These are phyloP conservation scores for Gnatocerus cornutus DNA, from an alignment of 2,888 invertebrate genomes.

Conservation along the genomic window DNA sequence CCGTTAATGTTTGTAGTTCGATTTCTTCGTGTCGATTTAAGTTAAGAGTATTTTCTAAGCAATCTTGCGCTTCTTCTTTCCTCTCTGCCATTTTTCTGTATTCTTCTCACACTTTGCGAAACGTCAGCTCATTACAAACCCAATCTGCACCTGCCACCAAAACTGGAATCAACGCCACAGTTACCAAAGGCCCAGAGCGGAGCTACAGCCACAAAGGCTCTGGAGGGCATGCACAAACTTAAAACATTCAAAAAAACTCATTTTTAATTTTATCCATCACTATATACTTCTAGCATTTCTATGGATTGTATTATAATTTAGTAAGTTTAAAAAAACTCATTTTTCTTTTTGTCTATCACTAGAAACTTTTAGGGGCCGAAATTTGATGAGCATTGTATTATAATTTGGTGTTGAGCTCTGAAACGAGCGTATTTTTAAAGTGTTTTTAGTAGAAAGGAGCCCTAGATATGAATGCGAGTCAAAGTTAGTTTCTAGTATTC, in stretches of 20 bases:
- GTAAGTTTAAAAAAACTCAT: no score
- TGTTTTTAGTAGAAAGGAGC: background rate
- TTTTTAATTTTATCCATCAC: no score
- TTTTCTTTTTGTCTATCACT: no score
- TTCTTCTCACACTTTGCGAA: constrained; percentile 46
- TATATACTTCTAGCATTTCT: no score
- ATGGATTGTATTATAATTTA: no score
- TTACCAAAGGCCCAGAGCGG: no score
- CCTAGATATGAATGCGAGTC: background rate
- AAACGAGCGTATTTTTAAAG: no score
- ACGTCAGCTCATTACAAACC: constrained; percentile 67
- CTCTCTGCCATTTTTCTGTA: constrained; percentile 65
- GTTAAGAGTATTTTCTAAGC: constrained; percentile 68
- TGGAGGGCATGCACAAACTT: background rate
- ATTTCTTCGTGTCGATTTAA: constrained; percentile 70
- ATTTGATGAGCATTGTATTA: no score
- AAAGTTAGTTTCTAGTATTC: background rate
- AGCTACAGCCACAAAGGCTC: background rate
- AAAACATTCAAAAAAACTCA: no score
- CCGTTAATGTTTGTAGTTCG: constrained; percentile 68
- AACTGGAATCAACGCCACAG: constrained; percentile 23
- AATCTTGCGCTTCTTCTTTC: constrained; percentile 68
- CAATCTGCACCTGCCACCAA: constrained; percentile 40
- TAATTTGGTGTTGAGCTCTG: no score
- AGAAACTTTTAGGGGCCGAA: no score